These are phyloP conservation scores for Avahi laniger DNA, from an alignment of 2,797 vertebrate genomes.

Conservation along the genomic window DNA sequence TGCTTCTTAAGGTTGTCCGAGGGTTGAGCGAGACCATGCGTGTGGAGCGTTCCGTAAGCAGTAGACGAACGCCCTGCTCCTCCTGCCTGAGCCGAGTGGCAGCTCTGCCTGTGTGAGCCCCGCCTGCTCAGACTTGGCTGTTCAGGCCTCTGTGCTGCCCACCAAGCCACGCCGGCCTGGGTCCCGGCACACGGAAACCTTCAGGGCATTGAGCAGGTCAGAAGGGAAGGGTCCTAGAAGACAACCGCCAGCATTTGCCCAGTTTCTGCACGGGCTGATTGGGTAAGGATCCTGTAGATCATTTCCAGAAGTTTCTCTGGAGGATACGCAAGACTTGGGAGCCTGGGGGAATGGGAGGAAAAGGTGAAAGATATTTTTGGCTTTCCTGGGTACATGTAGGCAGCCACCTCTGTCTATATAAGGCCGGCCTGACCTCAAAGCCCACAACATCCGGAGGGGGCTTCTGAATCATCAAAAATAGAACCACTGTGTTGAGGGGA, in stretches of 20 bases:
- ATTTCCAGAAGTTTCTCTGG: background rate
- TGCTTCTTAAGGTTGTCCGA: background rate
- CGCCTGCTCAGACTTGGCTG: background rate
- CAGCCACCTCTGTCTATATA: background rate
- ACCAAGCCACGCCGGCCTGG: background rate
- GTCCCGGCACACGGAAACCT: background rate
- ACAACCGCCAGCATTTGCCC: background rate
- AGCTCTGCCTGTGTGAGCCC: background rate
- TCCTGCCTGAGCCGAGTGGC: background rate
- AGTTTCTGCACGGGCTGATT: background rate
- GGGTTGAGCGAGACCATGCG: background rate
- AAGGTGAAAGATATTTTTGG: background rate
- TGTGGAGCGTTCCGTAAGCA: background rate
- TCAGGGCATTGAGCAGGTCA: background rate
- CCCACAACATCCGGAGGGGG: background rate
- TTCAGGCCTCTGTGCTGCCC: background rate
- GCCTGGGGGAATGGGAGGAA: background rate
- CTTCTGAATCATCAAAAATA: slow-evolving; percentile 47
- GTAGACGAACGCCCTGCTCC: background rate
- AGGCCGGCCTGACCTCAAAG: background rate
- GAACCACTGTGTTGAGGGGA: background rate
- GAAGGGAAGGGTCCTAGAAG: background rate
- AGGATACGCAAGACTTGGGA: background rate
- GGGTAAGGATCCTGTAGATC: background rate
- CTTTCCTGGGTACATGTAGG: background rate